Evolutionary conservation across 1,140 invertebrate genomes (phyloP).

Genomic region (Aleiodes sp.): DNA sequence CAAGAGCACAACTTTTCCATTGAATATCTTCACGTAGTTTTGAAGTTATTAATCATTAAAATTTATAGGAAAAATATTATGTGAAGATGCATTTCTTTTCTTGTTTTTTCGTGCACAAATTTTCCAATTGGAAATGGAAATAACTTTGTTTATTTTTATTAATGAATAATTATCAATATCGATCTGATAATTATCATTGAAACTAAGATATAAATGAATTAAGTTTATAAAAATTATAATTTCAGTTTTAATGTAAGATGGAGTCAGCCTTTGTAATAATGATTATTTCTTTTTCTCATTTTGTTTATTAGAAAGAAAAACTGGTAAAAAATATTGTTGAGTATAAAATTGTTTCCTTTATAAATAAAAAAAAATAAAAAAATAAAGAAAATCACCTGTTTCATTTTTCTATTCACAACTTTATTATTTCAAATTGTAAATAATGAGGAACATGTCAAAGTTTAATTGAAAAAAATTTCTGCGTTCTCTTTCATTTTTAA

Average conservation of each 20-base stretch:
- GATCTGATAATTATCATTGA: background rate
- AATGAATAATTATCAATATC: background rate
- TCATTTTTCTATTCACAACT: too few species aligned
- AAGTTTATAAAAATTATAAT: background rate
- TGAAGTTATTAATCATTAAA: background rate
- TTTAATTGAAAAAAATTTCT: too few species aligned
- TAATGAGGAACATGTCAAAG: too few species aligned
- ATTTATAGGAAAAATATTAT: background rate
- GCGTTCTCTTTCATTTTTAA: too few species aligned
- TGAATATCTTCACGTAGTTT: background rate
- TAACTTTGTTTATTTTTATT: background rate
- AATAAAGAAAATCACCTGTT: background rate
- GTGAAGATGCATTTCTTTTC: background rate
- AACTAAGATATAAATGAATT: background rate
- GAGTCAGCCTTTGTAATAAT: background rate
- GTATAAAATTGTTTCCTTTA: conserved; percentile 10
- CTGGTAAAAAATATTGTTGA: background rate
- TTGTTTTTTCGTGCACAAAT: background rate
- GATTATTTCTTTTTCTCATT: conserved; percentile 8
- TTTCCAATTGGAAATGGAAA: background rate
- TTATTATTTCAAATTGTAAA: too few species aligned
- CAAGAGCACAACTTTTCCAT: too few species aligned
- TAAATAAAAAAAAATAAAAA: conserved; percentile 4
- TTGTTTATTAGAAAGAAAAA: background rate
- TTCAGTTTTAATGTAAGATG: background rate